Conservation (phyloP, 2,888 invertebrate genomes). For the Plutella xylostella region DNA sequence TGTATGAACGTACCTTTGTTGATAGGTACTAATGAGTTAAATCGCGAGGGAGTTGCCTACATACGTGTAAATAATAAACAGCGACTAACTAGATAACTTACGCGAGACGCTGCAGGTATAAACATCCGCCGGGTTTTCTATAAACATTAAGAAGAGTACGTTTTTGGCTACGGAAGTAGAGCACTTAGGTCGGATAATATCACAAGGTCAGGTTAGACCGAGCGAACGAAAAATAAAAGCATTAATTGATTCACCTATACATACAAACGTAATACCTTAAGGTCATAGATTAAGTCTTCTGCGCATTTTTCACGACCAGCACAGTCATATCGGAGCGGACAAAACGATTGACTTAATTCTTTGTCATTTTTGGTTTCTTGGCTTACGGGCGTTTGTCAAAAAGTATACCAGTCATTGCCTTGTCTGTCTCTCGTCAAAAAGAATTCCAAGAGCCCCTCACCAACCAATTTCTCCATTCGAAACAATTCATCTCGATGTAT, state of each 20-base stretch:
- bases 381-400: conserved; percentile 10
- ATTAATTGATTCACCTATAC: too few species aligned
- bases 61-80: background rate
- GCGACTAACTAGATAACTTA: background rate
- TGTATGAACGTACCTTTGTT: conserved; percentile 19
- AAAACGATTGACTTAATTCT: too few species aligned
- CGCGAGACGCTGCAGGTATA: background rate
- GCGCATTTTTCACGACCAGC: too few species aligned
- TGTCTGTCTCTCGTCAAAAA: conserved; percentile 2
- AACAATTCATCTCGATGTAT: conserved; percentile 2
- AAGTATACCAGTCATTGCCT: conserved; percentile 18
- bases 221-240: too few species aligned
- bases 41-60: conserved; percentile 9
- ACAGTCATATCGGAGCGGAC: too few species aligned
- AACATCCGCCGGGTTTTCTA: too few species aligned
- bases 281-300: too few species aligned
- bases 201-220: too few species aligned
- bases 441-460: conserved; percentile 1
- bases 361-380: background rate
- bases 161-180: too few species aligned
- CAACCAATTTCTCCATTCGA: conserved; percentile 7
- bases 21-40: conserved; percentile 20
- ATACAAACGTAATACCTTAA: too few species aligned
- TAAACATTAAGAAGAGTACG: background rate
- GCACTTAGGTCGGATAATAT: too few species aligned